Conservation (phyloP, 2,113 vertebrate species). For the Copsychus sechellarum region DNA sequence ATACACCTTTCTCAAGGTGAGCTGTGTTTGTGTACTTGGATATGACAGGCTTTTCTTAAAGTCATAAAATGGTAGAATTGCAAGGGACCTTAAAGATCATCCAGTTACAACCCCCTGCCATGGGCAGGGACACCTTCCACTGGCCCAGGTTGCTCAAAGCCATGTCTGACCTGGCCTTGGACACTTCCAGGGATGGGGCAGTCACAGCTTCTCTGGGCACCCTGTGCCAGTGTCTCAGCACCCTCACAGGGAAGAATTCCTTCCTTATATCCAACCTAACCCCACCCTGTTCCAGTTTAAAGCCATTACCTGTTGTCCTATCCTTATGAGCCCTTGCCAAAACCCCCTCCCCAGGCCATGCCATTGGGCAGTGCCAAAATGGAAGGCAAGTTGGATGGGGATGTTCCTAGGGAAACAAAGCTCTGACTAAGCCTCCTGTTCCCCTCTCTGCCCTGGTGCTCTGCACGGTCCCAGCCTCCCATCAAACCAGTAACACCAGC, state of each 20-base stretch:
- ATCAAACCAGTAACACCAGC: not conserved
- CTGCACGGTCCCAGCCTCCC: not conserved
- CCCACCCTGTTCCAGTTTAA: not conserved
- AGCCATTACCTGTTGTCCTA: not conserved
- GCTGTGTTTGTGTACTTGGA: not conserved
- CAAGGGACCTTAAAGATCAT: not conserved
- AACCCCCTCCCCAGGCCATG: not conserved
- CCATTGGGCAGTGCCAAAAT: not conserved
- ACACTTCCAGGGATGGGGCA: not conserved
- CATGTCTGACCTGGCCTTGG: not conserved
- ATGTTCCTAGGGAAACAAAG: not conserved
- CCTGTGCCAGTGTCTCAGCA: not conserved
- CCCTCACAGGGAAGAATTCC: not conserved
- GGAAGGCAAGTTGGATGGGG: not conserved
- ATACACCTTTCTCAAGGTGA: not conserved
- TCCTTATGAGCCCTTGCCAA: not conserved
- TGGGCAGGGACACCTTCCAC: not conserved
- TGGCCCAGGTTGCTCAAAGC: not conserved
- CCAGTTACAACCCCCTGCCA: not conserved
- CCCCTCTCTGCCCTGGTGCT: not conserved
- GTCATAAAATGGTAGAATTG: rapidly evolving
- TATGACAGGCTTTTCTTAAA: not conserved
- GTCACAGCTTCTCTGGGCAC: not conserved
- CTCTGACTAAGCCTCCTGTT: not conserved
- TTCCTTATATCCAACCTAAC: not conserved